Conservation (phyloP, 2,113 vertebrate genomes). For the Miniopterus natalensis region DNA sequence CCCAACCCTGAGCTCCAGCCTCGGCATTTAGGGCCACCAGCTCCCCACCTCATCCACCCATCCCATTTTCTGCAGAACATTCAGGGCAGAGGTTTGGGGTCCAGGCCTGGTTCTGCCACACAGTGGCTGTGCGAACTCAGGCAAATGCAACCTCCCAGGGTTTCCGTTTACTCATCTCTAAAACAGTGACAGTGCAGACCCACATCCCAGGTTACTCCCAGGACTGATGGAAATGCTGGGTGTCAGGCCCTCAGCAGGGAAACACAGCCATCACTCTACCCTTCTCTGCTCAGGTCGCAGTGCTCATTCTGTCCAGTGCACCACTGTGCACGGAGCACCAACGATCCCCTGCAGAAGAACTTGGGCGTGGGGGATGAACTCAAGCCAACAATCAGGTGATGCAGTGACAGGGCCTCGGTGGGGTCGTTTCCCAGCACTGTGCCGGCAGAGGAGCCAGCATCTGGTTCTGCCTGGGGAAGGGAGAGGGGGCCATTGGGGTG, state of each 20-base stretch:
- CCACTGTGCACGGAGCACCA: fast-evolving
- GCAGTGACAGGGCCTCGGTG: fast-evolving
- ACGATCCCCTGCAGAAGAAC: background rate
- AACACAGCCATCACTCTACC: fast-evolving
- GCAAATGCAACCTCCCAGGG: background rate
- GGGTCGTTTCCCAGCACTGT: background rate
- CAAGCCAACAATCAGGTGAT: background rate
- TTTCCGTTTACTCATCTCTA: background rate
- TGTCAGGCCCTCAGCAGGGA: fast-evolving
- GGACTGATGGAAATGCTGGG: fast-evolving
- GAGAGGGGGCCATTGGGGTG: background rate
- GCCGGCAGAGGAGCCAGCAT: background rate
- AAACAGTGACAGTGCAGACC: background rate
- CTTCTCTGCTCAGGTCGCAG: fast-evolving
- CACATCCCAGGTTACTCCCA: fast-evolving
- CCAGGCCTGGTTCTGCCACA: background rate
- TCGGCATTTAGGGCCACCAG: too few relatives aligned
- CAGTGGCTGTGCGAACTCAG: background rate
- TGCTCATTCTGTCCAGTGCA: background rate
- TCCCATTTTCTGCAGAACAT: background rate
- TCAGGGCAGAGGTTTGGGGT: background rate
- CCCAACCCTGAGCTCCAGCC: too few relatives aligned
- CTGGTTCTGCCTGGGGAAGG: background rate
- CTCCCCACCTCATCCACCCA: background rate
- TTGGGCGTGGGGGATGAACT: background rate